These are phyloP conservation scores for Tetraodon nigroviridis DNA, from an alignment of 2,113 vertebrate genomes.

Conservation along the genomic window DNA sequence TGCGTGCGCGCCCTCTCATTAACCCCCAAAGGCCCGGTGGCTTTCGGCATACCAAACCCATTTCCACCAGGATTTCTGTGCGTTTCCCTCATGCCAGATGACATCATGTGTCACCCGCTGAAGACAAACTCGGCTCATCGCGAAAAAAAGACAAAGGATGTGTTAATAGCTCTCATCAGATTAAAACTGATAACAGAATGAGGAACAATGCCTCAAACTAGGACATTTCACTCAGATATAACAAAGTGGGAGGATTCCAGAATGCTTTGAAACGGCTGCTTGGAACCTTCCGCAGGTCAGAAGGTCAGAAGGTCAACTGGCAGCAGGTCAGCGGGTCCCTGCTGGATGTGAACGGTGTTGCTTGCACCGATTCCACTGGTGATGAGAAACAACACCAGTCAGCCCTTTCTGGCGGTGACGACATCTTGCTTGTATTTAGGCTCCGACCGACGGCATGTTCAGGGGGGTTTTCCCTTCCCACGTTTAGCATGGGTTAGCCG, in stretches of 20 bases:
- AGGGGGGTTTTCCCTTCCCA: not conserved
- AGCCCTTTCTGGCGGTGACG: not conserved
- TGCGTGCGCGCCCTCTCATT: slow-evolving; percentile 10
- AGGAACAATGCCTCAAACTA: too few relatives aligned
- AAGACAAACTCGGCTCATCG: not conserved
- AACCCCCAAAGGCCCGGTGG: slow-evolving; percentile 4
- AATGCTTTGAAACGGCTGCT: not conserved
- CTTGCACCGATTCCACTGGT: not conserved
- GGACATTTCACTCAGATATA: too few relatives aligned
- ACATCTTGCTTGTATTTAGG: not conserved
- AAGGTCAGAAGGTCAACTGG: not conserved
- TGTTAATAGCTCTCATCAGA: too few relatives aligned
- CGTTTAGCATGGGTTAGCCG: slow-evolving; percentile 15
- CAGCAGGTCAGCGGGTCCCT: not conserved
- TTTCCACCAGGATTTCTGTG: not conserved
- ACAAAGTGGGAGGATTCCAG: not conserved
- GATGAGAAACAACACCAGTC: too few relatives aligned
- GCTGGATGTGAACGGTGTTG: not conserved
- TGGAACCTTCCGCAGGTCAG: not conserved
- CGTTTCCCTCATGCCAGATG: slow-evolving; percentile 36
- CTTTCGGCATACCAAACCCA: slow-evolving; percentile 20
- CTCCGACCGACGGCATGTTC: not conserved
- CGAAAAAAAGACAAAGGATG: too few relatives aligned
- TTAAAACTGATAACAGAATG: too few relatives aligned
- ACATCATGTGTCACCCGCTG: slow-evolving; percentile 22